A percentile compares a stretch with the other conserved stretches of the same genome.
Evolutionary conservation across 2,797 vertebrate genomes (phyloP).

Genomic region (Cheirogaleus major): DNA sequence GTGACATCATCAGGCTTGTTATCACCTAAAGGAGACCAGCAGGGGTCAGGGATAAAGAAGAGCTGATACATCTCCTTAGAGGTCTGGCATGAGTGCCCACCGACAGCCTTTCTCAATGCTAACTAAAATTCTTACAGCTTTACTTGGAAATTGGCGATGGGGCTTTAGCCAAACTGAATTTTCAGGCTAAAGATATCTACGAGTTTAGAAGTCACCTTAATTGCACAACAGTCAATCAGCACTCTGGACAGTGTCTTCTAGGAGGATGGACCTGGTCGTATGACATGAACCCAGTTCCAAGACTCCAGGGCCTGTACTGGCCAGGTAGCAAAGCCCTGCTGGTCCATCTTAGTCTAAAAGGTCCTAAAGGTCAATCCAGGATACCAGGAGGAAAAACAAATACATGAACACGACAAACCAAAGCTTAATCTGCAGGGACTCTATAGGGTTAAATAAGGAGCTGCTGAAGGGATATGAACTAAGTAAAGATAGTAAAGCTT

Average conservation of each 20-base stretch:
- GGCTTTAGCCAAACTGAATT: slow-evolving; percentile 52
- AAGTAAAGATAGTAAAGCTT: not conserved
- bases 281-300: not conserved
- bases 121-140: slow-evolving; percentile 35
- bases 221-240: slow-evolving; percentile 1
- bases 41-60: not conserved
- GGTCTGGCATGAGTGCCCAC: not conserved
- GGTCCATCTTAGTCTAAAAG: not conserved
- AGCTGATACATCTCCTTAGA: not conserved
- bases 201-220: slow-evolving; percentile 63
- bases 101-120: not conserved
- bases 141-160: slow-evolving; percentile 63
- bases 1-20: not conserved
- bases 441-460: not conserved
- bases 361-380: not conserved
- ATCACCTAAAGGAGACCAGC: not conserved
- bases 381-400: not conserved
- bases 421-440: not conserved
- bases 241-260: slow-evolving; percentile 53
- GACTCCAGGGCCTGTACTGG: not conserved
- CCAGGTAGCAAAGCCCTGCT: not conserved
- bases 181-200: slow-evolving; percentile 64
- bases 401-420: not conserved
- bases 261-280: not conserved
- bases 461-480: not conserved